Evolutionary conservation across 2,888 invertebrate species (phyloP).

Genomic region (Lagria hirta): DNA sequence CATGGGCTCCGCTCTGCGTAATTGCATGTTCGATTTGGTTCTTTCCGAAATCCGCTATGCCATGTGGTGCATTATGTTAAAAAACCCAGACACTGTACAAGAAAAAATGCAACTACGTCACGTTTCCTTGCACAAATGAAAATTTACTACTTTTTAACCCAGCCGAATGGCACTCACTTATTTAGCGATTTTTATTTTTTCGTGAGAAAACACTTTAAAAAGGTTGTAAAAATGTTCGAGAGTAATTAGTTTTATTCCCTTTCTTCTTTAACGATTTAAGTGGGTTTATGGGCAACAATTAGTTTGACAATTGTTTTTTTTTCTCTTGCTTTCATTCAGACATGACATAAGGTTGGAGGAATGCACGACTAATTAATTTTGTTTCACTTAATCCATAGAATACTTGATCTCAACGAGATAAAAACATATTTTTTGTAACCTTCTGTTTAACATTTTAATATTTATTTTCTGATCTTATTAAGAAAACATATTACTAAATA

Average conservation of each 20-base stretch:
- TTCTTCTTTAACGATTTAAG: constrained; percentile 6
- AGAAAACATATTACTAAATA: no score
- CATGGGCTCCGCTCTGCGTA: constrained; percentile 51
- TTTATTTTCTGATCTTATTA: no score
- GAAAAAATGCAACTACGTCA: constrained; percentile 8
- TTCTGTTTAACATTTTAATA: no score
- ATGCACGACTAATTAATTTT: constrained; percentile 11
- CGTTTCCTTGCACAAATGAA: constrained; percentile 2
- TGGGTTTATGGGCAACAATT: constrained; percentile 11
- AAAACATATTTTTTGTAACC: no score
- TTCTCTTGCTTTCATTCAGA: no score
- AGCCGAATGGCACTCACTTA: not conserved
- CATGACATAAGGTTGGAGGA: constrained; percentile 22
- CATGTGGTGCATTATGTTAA: constrained; percentile 19
- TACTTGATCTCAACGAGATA: no score
- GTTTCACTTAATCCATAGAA: no score
- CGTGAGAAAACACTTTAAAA: constrained; percentile 15
- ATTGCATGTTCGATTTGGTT: constrained; percentile 42
- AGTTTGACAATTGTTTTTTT: constrained; percentile 12
- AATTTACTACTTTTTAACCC: constrained; percentile 16
- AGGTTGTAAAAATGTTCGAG: no score
- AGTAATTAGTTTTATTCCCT: constrained; percentile 9
- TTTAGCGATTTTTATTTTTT: constrained; percentile 9
- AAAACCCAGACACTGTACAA: no score
- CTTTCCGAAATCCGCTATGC: no score